Evolutionary conservation across 2,797 vertebrate species (phyloP), one percentile per base, ranked within the genome.

Genomic region (Bucorvus abyssinicus): DNA sequence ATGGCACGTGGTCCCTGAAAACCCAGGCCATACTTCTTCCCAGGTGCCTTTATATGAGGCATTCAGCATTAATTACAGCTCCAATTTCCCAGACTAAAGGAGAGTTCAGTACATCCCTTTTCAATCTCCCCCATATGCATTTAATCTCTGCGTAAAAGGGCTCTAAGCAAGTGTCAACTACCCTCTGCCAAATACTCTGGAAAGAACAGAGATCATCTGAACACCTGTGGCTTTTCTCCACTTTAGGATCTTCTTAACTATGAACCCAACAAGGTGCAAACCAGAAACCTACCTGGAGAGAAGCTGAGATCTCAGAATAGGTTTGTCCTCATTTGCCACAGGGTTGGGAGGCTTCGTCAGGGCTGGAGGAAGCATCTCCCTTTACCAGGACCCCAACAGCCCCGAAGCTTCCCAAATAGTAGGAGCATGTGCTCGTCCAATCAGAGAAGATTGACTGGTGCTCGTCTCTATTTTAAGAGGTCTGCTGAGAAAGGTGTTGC

Each of bases 281-380:
- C 15, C 29, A 76, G 45, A 90, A 92, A 60, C 21, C 21, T 50
- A 6, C 12, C 50, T 61, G 23, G 44, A 70, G 44, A 55, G 42
- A 77, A 82, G n/a, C 1, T 59, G 45, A 55, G 63, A 79, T 84
- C 47, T 73, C 57, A 60, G 49, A 71, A 30, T 34, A 75, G 11
- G 5, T 49, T 94, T 44, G 7, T 6, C 12, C 40, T 0, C 0
- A 8, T 16, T 65, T 15, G 22, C 10, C 1, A 0, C 18, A 49
- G 16, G 9, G 30, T 27, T 70, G 9, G 26, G 29, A 76, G 38
- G 18, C 13, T 84, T 75, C 4, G 0, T 74, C 16, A 79, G 22
- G 45, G 7, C 23, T 78, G 40, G 34, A 77, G 20, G 71, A 77
- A 73, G 11, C 12, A 49, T 4, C 24, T 73, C 3, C 3, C 6